phyloP scores from a whole-genome alignment of 2,113 vertebrate genomes.

The Natator depressus region DNA sequence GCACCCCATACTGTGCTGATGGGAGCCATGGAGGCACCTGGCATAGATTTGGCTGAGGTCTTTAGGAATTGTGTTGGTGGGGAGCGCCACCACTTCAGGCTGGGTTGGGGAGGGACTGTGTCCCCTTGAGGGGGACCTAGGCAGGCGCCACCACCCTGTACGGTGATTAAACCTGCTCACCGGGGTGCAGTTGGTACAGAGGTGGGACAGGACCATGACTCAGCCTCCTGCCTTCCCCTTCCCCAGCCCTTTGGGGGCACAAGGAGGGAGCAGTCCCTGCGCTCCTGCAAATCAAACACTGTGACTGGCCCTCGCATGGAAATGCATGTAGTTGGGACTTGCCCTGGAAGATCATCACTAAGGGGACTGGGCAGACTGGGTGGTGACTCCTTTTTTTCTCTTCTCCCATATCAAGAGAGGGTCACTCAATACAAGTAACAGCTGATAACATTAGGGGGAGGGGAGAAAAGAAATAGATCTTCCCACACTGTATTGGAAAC shows the following conservation, averaged over 20 bases:
- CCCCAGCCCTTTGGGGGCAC: rapidly evolving
- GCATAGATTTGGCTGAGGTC: neutral
- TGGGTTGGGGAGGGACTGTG: neutral
- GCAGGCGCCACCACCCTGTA: neutral
- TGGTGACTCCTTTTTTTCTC: neutral
- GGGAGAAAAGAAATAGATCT: neutral
- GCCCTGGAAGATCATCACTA: neutral
- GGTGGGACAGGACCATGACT: neutral
- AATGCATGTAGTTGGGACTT: neutral
- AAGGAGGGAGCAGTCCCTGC: too few species aligned
- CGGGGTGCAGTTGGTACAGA: neutral
- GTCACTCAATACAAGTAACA: neutral
- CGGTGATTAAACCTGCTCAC: neutral
- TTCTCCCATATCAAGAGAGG: neutral
- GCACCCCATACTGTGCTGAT: neutral
- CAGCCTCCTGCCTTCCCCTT: too few species aligned
- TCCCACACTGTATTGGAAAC: neutral
- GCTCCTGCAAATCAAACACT: neutral
- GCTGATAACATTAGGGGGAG: neutral
- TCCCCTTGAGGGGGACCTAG: neutral
- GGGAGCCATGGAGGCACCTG: neutral
- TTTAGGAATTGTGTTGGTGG: neutral
- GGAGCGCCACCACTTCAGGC: neutral
- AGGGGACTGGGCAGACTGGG: neutral
- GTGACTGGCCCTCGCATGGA: neutral